These are phyloP conservation scores for Halocaridina rubra DNA, from an alignment of 2,888 invertebrate species.

Conservation along the genomic window DNA sequence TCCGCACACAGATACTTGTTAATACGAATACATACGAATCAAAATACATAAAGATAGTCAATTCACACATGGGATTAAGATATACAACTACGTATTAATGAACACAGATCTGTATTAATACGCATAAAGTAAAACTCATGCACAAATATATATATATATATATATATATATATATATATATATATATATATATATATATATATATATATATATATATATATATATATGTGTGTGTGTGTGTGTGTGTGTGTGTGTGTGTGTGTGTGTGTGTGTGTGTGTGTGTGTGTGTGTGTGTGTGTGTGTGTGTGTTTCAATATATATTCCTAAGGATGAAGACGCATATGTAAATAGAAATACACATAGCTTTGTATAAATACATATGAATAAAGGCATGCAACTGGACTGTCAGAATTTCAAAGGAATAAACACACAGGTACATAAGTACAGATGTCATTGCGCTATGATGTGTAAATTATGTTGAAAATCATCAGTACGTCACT, in stretches of 20 bases:
- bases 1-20: not conserved
- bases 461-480: too few species aligned
- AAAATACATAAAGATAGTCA: not conserved
- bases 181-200: not conserved
- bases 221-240: not conserved
- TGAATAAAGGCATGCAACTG: not conserved
- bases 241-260: not conserved
- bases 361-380: not conserved
- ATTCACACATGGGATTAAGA: too few species aligned
- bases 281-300: not conserved
- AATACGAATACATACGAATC: not conserved
- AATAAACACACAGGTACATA: too few species aligned
- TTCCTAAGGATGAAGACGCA: not conserved
- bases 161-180: not conserved
- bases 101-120: too few species aligned
- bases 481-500: too few species aligned
- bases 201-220: conserved; percentile 1
- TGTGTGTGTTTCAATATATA: not conserved
- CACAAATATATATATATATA: not conserved
- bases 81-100: too few species aligned
- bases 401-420: not conserved
- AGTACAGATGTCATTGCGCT: too few species aligned
- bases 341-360: not conserved
- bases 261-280: not conserved
- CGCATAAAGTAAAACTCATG: too few species aligned